Conservation (phyloP, 1,140 invertebrate genomes). For the Hycleus cichorii region DNA sequence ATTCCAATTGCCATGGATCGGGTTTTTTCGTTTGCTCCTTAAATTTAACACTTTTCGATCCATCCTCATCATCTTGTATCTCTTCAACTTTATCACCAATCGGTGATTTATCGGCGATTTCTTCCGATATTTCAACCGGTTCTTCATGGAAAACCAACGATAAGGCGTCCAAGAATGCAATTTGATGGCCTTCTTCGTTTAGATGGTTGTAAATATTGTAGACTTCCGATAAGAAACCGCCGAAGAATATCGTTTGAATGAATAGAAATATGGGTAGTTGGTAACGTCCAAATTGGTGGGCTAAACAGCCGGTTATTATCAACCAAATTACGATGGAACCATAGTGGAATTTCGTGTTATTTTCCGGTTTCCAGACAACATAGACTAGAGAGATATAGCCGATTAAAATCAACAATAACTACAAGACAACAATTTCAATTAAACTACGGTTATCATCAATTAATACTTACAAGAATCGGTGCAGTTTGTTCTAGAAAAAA, state of each 20-base stretch:
- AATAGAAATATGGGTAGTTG: slow-evolving; percentile 52
- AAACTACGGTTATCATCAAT: background rate
- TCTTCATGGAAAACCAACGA: slow-evolving; percentile 34
- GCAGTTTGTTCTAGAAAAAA: slow-evolving; percentile 32
- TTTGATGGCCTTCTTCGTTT: slow-evolving; percentile 33
- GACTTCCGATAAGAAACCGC: slow-evolving; percentile 52
- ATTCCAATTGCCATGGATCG: slow-evolving; percentile 30
- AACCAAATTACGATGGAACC: slow-evolving; percentile 55
- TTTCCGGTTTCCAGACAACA: slow-evolving; percentile 53
- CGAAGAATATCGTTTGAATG: slow-evolving; percentile 44
- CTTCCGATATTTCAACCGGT: slow-evolving; percentile 10
- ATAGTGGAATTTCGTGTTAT: slow-evolving; percentile 49
- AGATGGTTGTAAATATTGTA: slow-evolving; percentile 38
- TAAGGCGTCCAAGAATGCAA: slow-evolving; percentile 39
- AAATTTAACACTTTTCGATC: background rate
- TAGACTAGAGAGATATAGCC: slow-evolving; percentile 47
- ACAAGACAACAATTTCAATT: slow-evolving; percentile 24
- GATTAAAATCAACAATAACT: slow-evolving; percentile 44
- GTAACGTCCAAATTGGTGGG: slow-evolving; percentile 51
- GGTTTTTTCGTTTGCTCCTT: background rate
- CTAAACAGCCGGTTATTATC: slow-evolving; percentile 51
- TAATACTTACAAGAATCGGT: slow-evolving; percentile 26
- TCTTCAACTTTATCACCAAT: background rate
- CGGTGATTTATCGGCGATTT: background rate
- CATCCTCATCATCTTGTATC: background rate